Percentiles rank a stretch among this genome's conserved stretches.
These are phyloP conservation scores for Nomia melanderi DNA, from an alignment of 1,140 invertebrate species.

Conservation along the genomic window DNA sequence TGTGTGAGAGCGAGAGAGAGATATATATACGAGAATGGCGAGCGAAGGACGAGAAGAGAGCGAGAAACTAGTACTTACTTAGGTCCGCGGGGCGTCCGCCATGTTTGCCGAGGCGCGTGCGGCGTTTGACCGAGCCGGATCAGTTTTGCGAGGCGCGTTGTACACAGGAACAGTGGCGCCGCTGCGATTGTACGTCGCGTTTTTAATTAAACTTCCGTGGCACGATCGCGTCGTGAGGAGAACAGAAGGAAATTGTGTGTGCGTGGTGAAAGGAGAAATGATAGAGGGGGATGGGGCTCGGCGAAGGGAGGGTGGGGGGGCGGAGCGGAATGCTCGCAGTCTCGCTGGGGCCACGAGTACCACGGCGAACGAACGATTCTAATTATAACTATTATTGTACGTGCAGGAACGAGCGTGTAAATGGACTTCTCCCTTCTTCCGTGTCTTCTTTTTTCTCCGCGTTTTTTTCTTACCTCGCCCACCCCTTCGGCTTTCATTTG, in stretches of 20 bases:
- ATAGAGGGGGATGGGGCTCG: neutral
- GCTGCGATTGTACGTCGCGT: conserved; percentile 52
- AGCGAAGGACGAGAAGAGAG: conserved; percentile 2
- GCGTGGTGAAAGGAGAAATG: too few species aligned
- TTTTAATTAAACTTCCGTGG: conserved; percentile 51
- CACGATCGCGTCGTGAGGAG: conserved; percentile 16
- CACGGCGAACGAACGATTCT: conserved; percentile 24
- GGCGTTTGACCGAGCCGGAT: conserved; percentile 25
- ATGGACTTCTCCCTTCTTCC: conserved; percentile 30
- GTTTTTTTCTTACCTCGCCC: neutral
- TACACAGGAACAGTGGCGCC: conserved; percentile 29
- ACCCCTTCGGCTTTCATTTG: neutral
- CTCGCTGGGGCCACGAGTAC: conserved; percentile 1
- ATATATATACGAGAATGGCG: neutral
- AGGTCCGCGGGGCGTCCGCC: conserved; percentile 35
- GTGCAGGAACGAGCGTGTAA: neutral
- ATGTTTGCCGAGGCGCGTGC: conserved; percentile 39
- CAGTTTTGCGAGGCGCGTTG: conserved; percentile 44
- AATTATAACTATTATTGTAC: conserved; percentile 33
- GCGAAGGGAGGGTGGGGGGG: neutral
- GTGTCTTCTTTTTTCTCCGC: neutral
- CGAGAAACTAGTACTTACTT: conserved; percentile 46
- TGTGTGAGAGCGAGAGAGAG: conserved; percentile 32
- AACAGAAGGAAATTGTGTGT: neutral
- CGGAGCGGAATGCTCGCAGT: neutral